phyloP scores from a whole-genome alignment of 2,797 vertebrate genomes.

The Austrolebias charrua region DNA sequence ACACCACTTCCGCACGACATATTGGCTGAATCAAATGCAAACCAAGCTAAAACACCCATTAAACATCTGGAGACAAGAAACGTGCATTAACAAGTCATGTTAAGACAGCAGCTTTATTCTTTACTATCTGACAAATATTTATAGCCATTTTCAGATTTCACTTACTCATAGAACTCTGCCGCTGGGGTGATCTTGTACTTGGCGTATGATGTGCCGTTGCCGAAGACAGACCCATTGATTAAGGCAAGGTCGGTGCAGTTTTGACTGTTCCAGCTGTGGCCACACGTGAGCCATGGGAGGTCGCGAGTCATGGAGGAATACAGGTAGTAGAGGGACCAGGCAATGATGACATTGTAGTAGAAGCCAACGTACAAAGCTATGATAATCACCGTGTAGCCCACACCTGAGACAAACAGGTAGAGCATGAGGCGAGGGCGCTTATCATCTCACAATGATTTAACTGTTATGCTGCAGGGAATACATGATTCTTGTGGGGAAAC shows the following conservation, averaged over 20 bases:
- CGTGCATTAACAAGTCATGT: no score
- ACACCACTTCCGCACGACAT: no score
- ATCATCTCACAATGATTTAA: background rate
- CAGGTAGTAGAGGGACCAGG: constrained; percentile 98
- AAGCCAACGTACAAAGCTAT: constrained; percentile 99
- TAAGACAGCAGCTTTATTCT: background rate
- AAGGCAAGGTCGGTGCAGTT: constrained; percentile 90
- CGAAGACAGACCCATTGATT: constrained; percentile 82
- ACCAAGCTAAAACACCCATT: no score
- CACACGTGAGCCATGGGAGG: constrained; percentile 91
- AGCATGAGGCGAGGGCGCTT: background rate
- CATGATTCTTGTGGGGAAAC: background rate
- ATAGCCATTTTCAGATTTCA: constrained; percentile 45
- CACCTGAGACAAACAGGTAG: constrained; percentile 78
- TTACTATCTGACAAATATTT: background rate
- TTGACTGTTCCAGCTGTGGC: constrained; percentile 90
- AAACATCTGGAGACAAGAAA: no score
- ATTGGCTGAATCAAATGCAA: no score
- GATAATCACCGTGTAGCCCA: constrained; percentile 97
- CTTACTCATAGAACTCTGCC: constrained; percentile 98
- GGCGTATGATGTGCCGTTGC: constrained; percentile 86
- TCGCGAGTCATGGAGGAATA: constrained; percentile 91
- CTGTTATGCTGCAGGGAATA: background rate
- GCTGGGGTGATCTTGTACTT: constrained; percentile 95
- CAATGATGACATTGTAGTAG: constrained; percentile 99